These are phyloP conservation scores for Chamaea fasciata DNA, from an alignment of 2,113 vertebrate species.

Conservation along the genomic window DNA sequence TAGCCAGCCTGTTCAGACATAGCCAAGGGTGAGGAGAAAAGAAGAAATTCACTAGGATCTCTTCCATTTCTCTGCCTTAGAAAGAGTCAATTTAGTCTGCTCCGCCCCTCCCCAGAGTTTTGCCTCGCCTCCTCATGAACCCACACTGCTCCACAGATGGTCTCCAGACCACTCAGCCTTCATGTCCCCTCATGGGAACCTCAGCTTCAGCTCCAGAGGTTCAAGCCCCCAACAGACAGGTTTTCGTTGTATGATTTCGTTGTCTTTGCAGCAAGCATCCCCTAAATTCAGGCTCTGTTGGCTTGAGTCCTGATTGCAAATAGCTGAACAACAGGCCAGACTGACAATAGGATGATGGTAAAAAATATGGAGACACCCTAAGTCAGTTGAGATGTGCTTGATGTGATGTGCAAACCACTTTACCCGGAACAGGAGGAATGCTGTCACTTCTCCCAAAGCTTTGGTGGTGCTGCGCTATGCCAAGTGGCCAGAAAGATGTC, in stretches of 20 bases:
- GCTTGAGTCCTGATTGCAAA: not conserved
- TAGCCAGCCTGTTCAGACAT: not conserved
- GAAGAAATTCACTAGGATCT: not conserved
- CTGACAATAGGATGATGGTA: not conserved
- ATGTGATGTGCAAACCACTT: not conserved
- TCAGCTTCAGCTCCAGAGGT: not conserved
- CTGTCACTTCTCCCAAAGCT: not conserved
- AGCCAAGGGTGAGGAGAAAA: not conserved
- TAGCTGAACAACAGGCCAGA: not conserved
- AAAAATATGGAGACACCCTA: not conserved
- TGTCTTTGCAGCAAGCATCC: not conserved
- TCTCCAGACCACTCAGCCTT: not conserved
- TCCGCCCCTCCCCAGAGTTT: not conserved
- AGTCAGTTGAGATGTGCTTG: not conserved
- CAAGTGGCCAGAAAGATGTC: not conserved
- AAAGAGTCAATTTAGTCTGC: not conserved
- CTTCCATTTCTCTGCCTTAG: not conserved
- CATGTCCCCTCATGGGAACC: rapidly evolving
- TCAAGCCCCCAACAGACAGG: not conserved
- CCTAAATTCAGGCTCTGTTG: not conserved
- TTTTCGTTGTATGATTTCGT: not conserved
- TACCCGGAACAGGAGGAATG: not conserved
- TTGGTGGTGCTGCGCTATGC: not conserved
- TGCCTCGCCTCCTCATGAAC: not conserved
- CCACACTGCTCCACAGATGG: not conserved